These are phyloP conservation scores for Neodontobutis hainanensis DNA, from an alignment of 2,113 vertebrate genomes.

Conservation along the genomic window DNA sequence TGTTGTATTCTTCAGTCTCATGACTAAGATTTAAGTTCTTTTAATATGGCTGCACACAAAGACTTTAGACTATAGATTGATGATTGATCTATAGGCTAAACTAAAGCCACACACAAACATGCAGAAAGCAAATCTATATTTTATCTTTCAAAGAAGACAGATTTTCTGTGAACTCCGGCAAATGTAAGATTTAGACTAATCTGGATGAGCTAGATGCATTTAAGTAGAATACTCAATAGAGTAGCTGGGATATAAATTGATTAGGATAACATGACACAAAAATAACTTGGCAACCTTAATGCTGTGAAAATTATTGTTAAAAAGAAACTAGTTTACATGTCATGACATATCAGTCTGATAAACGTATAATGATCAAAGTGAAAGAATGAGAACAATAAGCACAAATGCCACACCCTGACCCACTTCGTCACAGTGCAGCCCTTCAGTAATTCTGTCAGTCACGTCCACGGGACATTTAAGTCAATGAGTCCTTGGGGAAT, in stretches of 20 bases:
- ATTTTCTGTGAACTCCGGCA: constrained; percentile 59
- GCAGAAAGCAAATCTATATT: constrained; percentile 8
- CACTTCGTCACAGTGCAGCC: constrained; percentile 52
- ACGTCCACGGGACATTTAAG: constrained; percentile 53
- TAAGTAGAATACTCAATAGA: constrained; percentile 54
- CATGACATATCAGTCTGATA: constrained; percentile 21
- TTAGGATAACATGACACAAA: constrained; percentile 33
- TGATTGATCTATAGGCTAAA: constrained; percentile 5
- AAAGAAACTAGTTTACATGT: not conserved
- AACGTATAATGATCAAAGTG: constrained; percentile 38
- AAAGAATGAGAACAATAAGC: constrained; percentile 74
- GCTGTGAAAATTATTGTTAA: constrained; percentile 8
- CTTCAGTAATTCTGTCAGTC: constrained; percentile 65
- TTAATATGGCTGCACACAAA: constrained; percentile 20
- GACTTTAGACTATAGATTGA: too few relatives aligned
- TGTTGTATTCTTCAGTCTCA: constrained; percentile 31
- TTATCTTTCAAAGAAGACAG: not conserved
- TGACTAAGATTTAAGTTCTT: constrained; percentile 42
- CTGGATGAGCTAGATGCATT: constrained; percentile 62
- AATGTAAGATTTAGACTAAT: constrained; percentile 62
- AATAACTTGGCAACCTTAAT: constrained; percentile 58
- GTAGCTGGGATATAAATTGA: constrained; percentile 48
- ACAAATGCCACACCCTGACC: constrained; percentile 71
- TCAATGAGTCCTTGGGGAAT: constrained; percentile 43
- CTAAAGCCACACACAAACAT: constrained; percentile 45